A percentile compares a stretch with the other conserved stretches of the same genome.
Evolutionary conservation across 2,888 invertebrate species (phyloP).

Genomic region (Drosophila paucipuncta): DNA sequence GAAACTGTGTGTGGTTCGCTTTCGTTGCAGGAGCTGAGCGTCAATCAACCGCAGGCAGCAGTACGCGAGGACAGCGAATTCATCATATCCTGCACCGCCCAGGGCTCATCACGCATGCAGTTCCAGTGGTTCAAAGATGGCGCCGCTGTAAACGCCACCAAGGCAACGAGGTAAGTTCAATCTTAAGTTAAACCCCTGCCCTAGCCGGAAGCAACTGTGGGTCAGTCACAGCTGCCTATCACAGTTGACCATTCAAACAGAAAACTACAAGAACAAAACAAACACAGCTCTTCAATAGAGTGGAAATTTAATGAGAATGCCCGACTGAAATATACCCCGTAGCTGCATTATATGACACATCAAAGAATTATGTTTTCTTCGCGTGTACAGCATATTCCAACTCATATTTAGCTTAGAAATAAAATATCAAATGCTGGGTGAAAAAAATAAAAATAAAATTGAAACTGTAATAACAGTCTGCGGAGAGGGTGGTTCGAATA

Average conservation of each 20-base stretch:
- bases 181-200: not conserved
- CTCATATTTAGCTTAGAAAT: constrained; percentile 8
- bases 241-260: constrained; percentile 16
- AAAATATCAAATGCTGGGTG: constrained; percentile 20
- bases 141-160: constrained; percentile 90
- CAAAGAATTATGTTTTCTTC: not conserved
- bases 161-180: constrained; percentile 89
- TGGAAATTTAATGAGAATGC: not conserved
- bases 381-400: constrained; percentile 15
- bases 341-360: not conserved
- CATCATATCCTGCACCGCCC: constrained; percentile 91
- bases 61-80: constrained; percentile 91
- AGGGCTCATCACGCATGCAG: constrained; percentile 90
- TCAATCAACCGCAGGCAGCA: constrained; percentile 86
- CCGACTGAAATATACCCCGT: constrained; percentile 9
- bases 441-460: not conserved
- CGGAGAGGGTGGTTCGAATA: constrained; percentile 18
- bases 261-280: constrained; percentile 31
- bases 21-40: constrained; percentile 86
- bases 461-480: constrained; percentile 15
- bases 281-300: constrained; percentile 5
- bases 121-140: constrained; percentile 95
- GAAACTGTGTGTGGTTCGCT: constrained; percentile 14
- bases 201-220: too few relatives aligned
- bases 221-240: constrained; percentile 30